Conservation (phyloP, 1,140 invertebrate genomes). For the Ceratitis capitata region DNA sequence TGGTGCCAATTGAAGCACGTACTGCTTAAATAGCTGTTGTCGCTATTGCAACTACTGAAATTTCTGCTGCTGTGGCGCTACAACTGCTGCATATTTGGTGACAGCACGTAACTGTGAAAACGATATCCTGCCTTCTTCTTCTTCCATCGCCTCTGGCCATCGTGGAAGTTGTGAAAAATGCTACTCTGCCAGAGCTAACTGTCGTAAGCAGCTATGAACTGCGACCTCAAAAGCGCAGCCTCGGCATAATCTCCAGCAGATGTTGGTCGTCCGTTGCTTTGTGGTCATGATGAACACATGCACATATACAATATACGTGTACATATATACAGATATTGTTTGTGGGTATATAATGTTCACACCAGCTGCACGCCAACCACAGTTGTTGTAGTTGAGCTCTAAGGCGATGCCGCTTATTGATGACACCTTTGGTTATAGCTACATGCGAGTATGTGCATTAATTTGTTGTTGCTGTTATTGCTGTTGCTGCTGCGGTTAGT, state of each 20-base stretch:
- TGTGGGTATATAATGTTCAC: neutral
- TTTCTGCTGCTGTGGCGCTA: neutral
- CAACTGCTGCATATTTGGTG: slow-evolving; percentile 15
- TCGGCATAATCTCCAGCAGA: neutral
- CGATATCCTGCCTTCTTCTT: neutral
- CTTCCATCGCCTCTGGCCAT: neutral
- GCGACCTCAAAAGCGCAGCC: neutral
- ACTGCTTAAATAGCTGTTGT: slow-evolving; percentile 33
- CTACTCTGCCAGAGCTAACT: neutral
- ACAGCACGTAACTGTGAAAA: neutral
- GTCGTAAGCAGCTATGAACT: slow-evolving; percentile 7
- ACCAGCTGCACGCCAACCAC: neutral
- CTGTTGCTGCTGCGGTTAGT: neutral
- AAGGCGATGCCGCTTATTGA: slow-evolving; percentile 19
- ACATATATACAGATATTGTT: too few relatives aligned
- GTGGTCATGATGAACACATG: neutral
- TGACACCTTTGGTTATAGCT: neutral
- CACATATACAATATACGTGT: too few relatives aligned
- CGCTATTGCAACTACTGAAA: neutral
- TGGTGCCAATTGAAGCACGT: slow-evolving; percentile 8
- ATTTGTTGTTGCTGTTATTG: neutral
- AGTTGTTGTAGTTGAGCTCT: neutral
- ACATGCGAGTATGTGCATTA: neutral
- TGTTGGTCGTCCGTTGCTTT: neutral
- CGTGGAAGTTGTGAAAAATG: neutral